A percentile compares a stretch with the other conserved stretches of the same genome.
Evolutionary conservation across 2,113 vertebrate species (phyloP).

Genomic region (Syrrhaptes paradoxus): DNA sequence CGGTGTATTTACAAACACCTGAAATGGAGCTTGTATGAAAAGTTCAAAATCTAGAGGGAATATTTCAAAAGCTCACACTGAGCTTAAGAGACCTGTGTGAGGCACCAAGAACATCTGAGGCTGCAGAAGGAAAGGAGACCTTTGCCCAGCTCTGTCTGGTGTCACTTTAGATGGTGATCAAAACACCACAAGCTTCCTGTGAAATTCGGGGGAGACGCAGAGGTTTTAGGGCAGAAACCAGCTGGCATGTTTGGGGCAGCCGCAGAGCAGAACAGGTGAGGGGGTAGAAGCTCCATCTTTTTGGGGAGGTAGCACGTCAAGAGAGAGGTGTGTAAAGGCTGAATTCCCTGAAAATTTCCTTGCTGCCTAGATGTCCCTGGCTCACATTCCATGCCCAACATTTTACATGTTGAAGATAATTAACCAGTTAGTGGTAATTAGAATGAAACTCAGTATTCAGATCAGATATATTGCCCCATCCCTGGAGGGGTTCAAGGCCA

Average conservation of each 20-base stretch:
- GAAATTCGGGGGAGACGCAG: not conserved
- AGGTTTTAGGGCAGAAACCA: not conserved
- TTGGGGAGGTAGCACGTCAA: not conserved
- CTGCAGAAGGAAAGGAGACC: not conserved
- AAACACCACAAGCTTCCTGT: not conserved
- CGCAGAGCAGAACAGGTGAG: not conserved
- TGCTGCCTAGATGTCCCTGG: not conserved
- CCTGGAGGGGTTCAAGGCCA: no score
- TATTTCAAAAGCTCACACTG: not conserved
- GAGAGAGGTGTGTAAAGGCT: not conserved
- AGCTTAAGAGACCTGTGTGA: not conserved
- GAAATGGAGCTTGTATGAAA: not conserved
- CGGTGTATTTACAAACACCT: not conserved
- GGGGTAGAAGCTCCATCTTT: not conserved
- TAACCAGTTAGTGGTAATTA: not conserved
- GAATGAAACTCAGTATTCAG: not conserved
- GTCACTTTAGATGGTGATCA: not conserved
- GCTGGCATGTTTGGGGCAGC: not conserved
- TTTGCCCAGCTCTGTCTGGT: not conserved
- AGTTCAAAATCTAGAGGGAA: not conserved
- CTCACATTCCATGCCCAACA: not conserved
- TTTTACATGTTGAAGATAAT: not conserved
- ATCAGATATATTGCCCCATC: no score
- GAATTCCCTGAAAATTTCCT: not conserved
- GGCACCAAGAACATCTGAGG: not conserved